Evolutionary conservation across 2,888 invertebrate species (phyloP).

Genomic region (Caenorhabditis angaria): DNA sequence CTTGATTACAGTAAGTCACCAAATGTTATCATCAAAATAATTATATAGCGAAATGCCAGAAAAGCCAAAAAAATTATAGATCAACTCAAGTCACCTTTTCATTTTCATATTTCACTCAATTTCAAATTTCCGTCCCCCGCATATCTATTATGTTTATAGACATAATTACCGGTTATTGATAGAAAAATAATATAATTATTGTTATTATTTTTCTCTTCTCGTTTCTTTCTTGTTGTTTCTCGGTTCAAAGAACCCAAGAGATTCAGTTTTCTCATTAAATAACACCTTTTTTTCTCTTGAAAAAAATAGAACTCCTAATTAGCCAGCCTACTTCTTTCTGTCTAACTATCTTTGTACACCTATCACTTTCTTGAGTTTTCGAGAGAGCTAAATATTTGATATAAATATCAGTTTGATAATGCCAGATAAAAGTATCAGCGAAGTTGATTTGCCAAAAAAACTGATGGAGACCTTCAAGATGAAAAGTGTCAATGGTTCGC

Average conservation of each 20-base stretch:
- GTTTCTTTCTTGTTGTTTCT: background rate
- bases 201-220: background rate
- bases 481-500: conserved; percentile 32
- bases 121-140: background rate
- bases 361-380: no score
- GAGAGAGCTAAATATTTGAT: background rate
- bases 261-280: no score
- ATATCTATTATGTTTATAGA: background rate
- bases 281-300: no score
- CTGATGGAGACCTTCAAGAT: conserved; percentile 25
- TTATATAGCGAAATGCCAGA: no score
- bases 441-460: conserved; percentile 45
- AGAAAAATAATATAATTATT: background rate
- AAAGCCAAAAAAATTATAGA: no score
- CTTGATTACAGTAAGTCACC: background rate
- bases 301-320: no score
- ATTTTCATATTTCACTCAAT: no score
- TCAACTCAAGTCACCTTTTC: no score
- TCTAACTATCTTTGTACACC: no score
- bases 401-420: conserved; percentile 3
- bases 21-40: conserved; percentile 5
- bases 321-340: no score
- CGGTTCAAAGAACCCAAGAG: no score
- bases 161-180: background rate
- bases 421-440: conserved; percentile 43